These are phyloP conservation scores for Pilophorus perplexus DNA, from an alignment of 2,888 invertebrate genomes.

Conservation along the genomic window DNA sequence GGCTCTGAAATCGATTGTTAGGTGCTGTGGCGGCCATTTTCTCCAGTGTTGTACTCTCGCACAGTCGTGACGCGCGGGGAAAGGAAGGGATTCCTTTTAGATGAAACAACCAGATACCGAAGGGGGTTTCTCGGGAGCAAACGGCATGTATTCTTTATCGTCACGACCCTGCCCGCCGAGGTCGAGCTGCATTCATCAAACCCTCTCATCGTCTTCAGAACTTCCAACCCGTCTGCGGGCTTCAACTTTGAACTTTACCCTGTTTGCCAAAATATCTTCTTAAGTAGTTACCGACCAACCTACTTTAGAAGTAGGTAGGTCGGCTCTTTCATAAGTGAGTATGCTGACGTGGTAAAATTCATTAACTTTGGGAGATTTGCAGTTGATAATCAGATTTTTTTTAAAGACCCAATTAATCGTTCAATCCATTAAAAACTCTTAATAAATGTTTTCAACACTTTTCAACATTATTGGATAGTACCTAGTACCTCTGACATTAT, in stretches of 20 bases:
- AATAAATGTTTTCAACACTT: no score
- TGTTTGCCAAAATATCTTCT: neutral
- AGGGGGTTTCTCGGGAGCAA: slow-evolving; percentile 4
- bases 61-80: slow-evolving; percentile 15
- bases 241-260: no score
- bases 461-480: no score
- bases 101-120: slow-evolving; percentile 19
- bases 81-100: slow-evolving; percentile 16
- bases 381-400: no score
- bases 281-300: no score
- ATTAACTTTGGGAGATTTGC: no score
- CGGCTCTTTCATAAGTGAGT: no score
- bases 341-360: no score
- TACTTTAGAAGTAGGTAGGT: no score
- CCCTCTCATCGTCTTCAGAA: neutral
- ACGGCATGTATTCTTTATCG: slow-evolving; percentile 53
- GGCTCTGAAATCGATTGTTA: slow-evolving; percentile 21
- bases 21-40: slow-evolving; percentile 26
- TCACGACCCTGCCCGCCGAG: slow-evolving; percentile 3
- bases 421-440: no score
- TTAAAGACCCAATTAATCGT: no score
- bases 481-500: no score
- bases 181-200: slow-evolving; percentile 3
- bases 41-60: slow-evolving; percentile 16
- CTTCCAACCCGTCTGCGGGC: neutral